Base-by-base conservation (phyloP, 2,797 vertebrate genomes). In the Acanthopagrus latus region DNA sequence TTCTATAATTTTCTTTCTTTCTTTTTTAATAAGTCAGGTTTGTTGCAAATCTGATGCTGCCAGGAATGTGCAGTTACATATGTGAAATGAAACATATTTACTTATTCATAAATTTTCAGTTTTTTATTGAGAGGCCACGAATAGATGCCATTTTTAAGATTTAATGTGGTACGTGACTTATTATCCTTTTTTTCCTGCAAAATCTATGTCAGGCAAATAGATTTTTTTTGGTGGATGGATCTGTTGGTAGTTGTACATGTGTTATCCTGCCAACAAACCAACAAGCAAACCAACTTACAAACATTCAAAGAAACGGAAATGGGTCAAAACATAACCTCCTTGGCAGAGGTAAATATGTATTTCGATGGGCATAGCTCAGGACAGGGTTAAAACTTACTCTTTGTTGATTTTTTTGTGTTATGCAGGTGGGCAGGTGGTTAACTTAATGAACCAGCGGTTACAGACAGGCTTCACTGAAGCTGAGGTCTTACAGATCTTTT, bases 391-490 rank as follows among this genome's bases (percentile, higher is more conserved):
- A 17, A 17, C 48, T 48, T 14, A 33, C 17, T 10, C 14, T 63
- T 63, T 5, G 14, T 71, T 51, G 47, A 50, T 18, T 0, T 48
- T 7, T 70, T 52, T 75, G 17, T 76, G 47, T 77, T 23, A 14
- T 55, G 4, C 77, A 99, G 98, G 98, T 63, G 98, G 98, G 1
- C 98, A 99, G 86, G 98, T 99, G 70, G 98, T 99, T 59, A 99
- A 99, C 91, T 93, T 98, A 59, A 99, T 99, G 98, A 99, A 99
- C 91, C 98, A 99, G 80, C 95, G 97, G 47, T 88, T 99, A 69
- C 98, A 99, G 93, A 98, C 95, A 0, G 98, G 98, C 51, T 99
- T 99, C 91, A 97, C 96, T 0, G 98, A 99, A 89, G 93, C 90
- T 0, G 98, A 99, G 89, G 97, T 99, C 16, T 95, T 99, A 29